Evolutionary conservation across 2,113 vertebrate genomes (phyloP).

Genomic region (Hippoglossus stenolepis): DNA sequence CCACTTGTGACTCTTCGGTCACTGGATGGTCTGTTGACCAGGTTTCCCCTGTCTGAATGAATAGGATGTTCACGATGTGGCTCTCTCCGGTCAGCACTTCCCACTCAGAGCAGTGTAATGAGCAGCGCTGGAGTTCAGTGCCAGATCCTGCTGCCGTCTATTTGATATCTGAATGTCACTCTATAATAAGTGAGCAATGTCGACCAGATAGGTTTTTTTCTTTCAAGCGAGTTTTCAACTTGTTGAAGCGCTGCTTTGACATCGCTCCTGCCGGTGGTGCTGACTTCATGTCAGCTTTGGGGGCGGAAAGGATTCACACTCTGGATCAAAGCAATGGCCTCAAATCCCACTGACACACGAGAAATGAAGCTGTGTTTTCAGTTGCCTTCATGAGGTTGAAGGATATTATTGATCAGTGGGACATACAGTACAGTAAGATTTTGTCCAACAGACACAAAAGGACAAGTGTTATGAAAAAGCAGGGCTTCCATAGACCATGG

Average conservation of each 20-base stretch:
- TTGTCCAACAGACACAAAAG: not conserved
- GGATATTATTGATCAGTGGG: not conserved
- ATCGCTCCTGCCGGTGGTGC: slow-evolving; percentile 7
- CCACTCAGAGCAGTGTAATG: slow-evolving; percentile 52
- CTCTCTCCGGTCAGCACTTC: slow-evolving; percentile 48
- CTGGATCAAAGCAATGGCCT: slow-evolving; percentile 25
- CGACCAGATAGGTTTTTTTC: slow-evolving; percentile 48
- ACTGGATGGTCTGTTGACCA: not conserved
- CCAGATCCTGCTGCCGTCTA: slow-evolving; percentile 49
- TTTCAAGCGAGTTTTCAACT: slow-evolving; percentile 50
- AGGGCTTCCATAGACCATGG: too few species aligned
- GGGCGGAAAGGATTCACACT: slow-evolving; percentile 13
- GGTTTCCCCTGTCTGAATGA: slow-evolving; percentile 27
- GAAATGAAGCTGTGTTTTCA: slow-evolving; percentile 13
- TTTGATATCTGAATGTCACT: slow-evolving; percentile 66
- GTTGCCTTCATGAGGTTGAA: not conserved
- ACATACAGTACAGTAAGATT: not conserved
- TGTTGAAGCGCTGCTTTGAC: slow-evolving; percentile 48
- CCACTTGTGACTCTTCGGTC: not conserved
- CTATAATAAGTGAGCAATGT: slow-evolving; percentile 40
- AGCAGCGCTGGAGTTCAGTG: slow-evolving; percentile 38
- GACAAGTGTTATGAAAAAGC: not conserved
- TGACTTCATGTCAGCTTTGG: slow-evolving; percentile 41
- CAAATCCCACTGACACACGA: slow-evolving; percentile 20
- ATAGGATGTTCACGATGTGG: slow-evolving; percentile 21